Evolutionary conservation across 2,113 vertebrate genomes (phyloP).

Genomic region (Phrynosoma blainvillii): DNA sequence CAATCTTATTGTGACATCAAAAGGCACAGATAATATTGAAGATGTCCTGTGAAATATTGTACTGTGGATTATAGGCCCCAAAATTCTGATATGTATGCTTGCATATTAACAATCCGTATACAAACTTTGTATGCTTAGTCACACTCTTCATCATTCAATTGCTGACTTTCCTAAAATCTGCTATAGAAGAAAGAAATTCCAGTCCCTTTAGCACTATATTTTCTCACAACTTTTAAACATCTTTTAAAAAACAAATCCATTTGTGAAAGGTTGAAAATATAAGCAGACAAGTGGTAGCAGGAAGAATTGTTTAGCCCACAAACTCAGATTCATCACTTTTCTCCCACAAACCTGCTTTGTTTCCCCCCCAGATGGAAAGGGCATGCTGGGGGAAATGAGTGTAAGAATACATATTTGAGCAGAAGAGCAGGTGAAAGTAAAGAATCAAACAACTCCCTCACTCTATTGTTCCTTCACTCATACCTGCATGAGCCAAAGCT

Average conservation of each 20-base stretch:
- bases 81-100: background rate
- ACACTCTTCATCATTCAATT: background rate
- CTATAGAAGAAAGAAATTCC: background rate
- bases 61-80: background rate
- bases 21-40: background rate
- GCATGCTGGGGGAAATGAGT: too few species aligned
- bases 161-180: background rate
- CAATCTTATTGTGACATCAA: constrained; percentile 24
- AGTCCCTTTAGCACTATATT: background rate
- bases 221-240: too few species aligned
- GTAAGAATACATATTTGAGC: background rate
- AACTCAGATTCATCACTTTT: background rate
- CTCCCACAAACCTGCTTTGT: background rate
- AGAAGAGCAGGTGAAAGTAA: background rate
- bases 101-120: background rate
- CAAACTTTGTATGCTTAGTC: background rate
- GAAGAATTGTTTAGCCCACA: background rate
- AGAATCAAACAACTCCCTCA: background rate
- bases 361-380: background rate
- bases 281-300: background rate
- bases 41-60: background rate
- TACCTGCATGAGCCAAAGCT: background rate
- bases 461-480: too few species aligned
- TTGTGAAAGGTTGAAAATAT: background rate
- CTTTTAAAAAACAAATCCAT: background rate